Percentiles rank a stretch among this genome's conserved stretches.
phyloP scores from a whole-genome alignment of 1,140 invertebrate species.

The Drosophila setifemur region DNA sequence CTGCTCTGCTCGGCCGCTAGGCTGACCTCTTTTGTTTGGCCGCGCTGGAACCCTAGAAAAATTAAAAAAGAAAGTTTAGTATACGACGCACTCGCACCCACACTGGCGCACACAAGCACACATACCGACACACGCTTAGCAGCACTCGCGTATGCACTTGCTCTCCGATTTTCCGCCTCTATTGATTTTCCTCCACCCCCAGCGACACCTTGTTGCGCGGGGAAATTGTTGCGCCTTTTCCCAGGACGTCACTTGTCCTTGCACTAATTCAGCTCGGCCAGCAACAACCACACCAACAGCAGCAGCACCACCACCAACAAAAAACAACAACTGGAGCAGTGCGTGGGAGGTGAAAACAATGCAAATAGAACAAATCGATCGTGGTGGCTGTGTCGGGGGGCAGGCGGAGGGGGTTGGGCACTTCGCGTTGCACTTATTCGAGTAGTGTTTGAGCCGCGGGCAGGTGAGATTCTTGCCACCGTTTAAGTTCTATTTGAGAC shows the following conservation, averaged over 20 bases:
- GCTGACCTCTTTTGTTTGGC: slow-evolving; percentile 26
- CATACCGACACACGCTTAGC: slow-evolving; percentile 18
- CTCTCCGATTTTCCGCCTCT: slow-evolving; percentile 47
- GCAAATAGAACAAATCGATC: not conserved
- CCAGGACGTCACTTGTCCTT: slow-evolving; percentile 63
- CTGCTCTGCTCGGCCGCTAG: not conserved
- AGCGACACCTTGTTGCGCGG: slow-evolving; percentile 54
- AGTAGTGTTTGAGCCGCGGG: slow-evolving; percentile 5
- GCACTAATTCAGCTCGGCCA: slow-evolving; percentile 40
- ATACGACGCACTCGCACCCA: slow-evolving; percentile 46
- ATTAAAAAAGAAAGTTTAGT: slow-evolving; percentile 80
- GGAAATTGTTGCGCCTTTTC: slow-evolving; percentile 74
- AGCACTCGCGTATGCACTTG: slow-evolving; percentile 39
- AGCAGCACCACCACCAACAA: slow-evolving; percentile 34
- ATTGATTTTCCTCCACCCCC: slow-evolving; percentile 67
- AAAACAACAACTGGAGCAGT: slow-evolving; percentile 7
- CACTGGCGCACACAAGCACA: slow-evolving; percentile 17
- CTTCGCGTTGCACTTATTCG: slow-evolving; percentile 11
- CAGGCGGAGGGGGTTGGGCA: not conserved
- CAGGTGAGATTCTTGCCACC: slow-evolving; percentile 22
- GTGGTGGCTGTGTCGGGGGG: not conserved
- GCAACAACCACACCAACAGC: not conserved
- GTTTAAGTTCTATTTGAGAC: slow-evolving; percentile 7
- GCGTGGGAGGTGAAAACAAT: slow-evolving; percentile 15
- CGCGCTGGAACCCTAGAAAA: slow-evolving; percentile 48